Percentiles rank a stretch among this genome's conserved stretches.
These are phyloP conservation scores for Canis aureus DNA, from an alignment of 2,113 vertebrate genomes.

Conservation along the genomic window DNA sequence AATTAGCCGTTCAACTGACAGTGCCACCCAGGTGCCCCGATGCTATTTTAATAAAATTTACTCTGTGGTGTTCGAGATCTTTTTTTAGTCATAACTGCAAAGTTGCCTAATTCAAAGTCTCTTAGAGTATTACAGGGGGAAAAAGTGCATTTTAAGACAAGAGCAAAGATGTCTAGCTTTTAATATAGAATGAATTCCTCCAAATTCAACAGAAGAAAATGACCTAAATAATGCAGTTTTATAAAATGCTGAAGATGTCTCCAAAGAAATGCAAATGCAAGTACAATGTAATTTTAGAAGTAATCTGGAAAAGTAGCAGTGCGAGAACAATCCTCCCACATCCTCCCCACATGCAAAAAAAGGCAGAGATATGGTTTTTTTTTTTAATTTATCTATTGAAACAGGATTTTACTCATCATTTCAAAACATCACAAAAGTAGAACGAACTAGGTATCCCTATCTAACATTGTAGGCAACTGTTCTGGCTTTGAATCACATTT, in stretches of 20 bases:
- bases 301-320: constrained; percentile 11
- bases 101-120: constrained; percentile 38
- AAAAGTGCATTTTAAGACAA: neutral
- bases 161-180: constrained; percentile 49
- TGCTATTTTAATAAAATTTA: constrained; percentile 41
- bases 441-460: constrained; percentile 40
- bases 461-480: constrained; percentile 3
- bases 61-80: neutral
- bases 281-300: constrained; percentile 44
- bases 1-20: neutral
- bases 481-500: neutral
- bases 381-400: neutral
- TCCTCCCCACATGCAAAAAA: neutral
- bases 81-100: constrained; percentile 39
- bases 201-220: constrained; percentile 47
- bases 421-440: constrained; percentile 38
- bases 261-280: constrained; percentile 58
- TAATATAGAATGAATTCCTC: constrained; percentile 40
- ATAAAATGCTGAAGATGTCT: constrained; percentile 37
- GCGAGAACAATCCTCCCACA: constrained; percentile 5
- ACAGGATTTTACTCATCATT: constrained; percentile 28
- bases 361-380: neutral
- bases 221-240: constrained; percentile 49
- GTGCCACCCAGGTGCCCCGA: neutral
- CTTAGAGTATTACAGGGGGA: neutral